Base-by-base conservation (phyloP, 1,140 invertebrate species). In the Uloborus diversus region DNA sequence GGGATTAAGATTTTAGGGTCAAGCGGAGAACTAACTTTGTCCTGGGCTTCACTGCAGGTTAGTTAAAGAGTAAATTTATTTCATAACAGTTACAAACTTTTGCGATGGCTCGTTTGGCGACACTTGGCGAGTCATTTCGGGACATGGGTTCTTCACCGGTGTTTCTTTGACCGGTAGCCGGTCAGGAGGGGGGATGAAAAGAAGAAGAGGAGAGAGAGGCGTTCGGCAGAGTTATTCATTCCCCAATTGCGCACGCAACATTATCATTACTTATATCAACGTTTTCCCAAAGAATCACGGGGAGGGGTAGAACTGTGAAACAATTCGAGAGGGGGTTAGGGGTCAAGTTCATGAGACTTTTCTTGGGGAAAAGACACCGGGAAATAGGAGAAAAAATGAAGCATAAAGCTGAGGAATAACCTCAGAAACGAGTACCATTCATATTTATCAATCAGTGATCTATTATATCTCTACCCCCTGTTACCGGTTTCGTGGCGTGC, bases 381-480 rank as follows among this genome's bases (percentile, higher is more conserved):
- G 71, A 64, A 75, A 75, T 75, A 59, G 59, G n/a, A 75, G 17
- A 42, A 73, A 73, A 75, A 75, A 62, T 64, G 57, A 64, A 51
- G 57, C 42, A 33, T 51, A 64, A 75, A 64, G 59, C 59, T 64
- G 33, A 75, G 51, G 37, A 75, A 75, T 47, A 53, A 27, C 57
- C 37, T 33, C 42, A 75, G 71, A 75, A 75, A 75, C n/a, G 37
- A 75, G n/a, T 61, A 32, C 57, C 5, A 64, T 64, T 75, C 42
- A 33, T 59, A 51, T 75, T 75, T 64, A 64, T 75, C 71, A 64
- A 64, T 35, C 11, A 23, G 57, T 75, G 71, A 75, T 75, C 71
- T 75, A 75, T 75, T 75, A 75, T 64, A 75, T 62, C 71, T 37
- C 64, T 75, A 64, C n/a, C n/a, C n/a, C n/a, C 56, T 75, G 71